Conservation (phyloP, 1,140 invertebrate genomes). For the Nilaparvata lugens region DNA sequence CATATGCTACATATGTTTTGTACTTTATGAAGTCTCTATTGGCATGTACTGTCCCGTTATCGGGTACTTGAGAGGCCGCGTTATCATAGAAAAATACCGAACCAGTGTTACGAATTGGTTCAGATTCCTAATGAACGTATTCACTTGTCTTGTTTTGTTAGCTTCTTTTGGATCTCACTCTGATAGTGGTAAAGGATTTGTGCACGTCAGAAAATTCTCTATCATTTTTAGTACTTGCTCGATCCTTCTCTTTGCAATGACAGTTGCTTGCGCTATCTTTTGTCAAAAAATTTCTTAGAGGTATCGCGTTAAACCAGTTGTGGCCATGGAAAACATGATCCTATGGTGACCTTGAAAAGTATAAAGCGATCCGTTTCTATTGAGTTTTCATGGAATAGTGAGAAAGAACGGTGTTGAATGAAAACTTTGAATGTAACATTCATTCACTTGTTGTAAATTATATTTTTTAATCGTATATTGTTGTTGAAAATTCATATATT, state of each 20-base stretch:
- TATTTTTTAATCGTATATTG: too few relatives aligned
- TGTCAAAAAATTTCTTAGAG: not conserved
- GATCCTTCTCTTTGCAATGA: slow-evolving; percentile 3
- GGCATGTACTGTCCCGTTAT: slow-evolving; percentile 51
- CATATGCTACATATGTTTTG: slow-evolving; percentile 47
- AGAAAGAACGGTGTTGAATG: too few relatives aligned
- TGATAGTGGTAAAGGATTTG: not conserved
- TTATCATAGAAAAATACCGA: slow-evolving; percentile 51
- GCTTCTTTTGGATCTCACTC: not conserved
- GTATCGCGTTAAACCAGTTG: not conserved
- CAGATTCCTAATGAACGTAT: slow-evolving; percentile 44
- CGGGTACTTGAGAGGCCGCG: slow-evolving; percentile 49
- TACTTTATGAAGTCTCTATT: slow-evolving; percentile 51
- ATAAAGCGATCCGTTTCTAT: too few relatives aligned
- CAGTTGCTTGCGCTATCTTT: not conserved
- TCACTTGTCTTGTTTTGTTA: slow-evolving; percentile 42
- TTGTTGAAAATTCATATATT: too few relatives aligned
- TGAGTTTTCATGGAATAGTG: too few relatives aligned
- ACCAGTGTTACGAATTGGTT: slow-evolving; percentile 53
- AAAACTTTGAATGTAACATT: too few relatives aligned
- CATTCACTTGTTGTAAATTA: too few relatives aligned
- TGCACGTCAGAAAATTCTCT: not conserved
- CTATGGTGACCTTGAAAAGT: too few relatives aligned
- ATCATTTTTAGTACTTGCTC: slow-evolving; percentile 6
- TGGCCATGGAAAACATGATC: too few relatives aligned